phyloP scores from a whole-genome alignment of 2,888 invertebrate species.

The Macaria notata region DNA sequence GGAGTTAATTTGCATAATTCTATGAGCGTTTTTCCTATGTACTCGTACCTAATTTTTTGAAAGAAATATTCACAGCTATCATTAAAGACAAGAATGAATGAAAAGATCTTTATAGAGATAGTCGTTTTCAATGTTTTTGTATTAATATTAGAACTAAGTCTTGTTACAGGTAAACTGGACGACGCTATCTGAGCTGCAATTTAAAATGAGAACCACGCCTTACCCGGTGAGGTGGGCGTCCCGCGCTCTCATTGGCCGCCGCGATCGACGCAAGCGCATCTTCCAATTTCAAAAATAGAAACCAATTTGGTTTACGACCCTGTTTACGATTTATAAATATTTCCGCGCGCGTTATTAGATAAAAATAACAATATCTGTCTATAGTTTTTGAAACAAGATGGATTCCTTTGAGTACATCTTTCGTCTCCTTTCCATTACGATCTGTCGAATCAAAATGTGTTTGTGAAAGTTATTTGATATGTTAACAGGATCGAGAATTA shows the following conservation, averaged over 20 bases:
- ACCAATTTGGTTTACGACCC: constrained; percentile 33
- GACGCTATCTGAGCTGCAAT: constrained; percentile 15
- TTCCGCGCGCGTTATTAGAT: constrained; percentile 41
- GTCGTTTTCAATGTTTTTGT: too few species aligned
- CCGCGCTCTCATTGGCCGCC: constrained; percentile 35
- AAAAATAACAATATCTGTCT: constrained; percentile 23
- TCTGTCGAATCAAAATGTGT: constrained; percentile 28
- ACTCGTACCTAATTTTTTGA: too few species aligned
- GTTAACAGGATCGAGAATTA: constrained; percentile 11
- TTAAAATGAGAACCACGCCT: constrained; percentile 33
- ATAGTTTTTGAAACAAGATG: constrained; percentile 6
- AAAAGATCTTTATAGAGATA: too few species aligned
- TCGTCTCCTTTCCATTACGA: constrained; percentile 41
- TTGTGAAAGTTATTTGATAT: constrained; percentile 17
- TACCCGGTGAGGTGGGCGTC: constrained; percentile 28
- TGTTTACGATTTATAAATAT: constrained; percentile 41
- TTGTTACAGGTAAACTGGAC: neutral
- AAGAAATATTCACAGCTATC: too few species aligned
- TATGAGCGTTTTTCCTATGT: too few species aligned
- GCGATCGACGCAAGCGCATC: constrained; percentile 37
- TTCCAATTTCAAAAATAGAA: constrained; percentile 31
- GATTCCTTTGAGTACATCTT: constrained; percentile 40
- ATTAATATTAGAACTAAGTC: too few species aligned
- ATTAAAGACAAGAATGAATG: too few species aligned
- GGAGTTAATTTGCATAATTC: too few species aligned